Base-by-base conservation (phyloP, 2,888 invertebrate species). In the Chloromyia formosa region DNA sequence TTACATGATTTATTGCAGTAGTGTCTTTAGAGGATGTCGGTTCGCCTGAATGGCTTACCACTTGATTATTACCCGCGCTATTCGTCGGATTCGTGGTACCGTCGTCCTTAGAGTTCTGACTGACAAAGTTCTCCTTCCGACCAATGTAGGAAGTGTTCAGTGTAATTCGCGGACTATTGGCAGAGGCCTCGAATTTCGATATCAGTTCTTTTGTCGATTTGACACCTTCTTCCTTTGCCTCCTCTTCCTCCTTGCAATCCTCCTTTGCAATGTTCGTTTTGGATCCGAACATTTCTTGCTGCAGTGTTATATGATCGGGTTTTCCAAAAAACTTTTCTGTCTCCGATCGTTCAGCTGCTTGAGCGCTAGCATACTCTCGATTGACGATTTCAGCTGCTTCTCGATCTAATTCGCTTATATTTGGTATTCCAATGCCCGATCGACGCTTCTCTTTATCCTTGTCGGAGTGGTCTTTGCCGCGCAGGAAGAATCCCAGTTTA, bases 401-500 rank as follows among this genome's bases (percentile, higher is more conserved):
- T 79, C 91, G 89, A 82, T 94, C 94, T 77, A 94, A 84, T 82
- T 93, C 93, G 81, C 93, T 93, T 78, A 93, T 93, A 82, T 91
- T 93, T 0, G 92, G 91, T 77, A 90, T 87, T 80, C 88, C 88
- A 82, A 92, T 80, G 79, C 88, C 88, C 0, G 89, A 86, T 84
- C 87, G 88, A 73, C 89, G 84, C 81, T 89, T 89, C 58, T 86
- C 87, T 1, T 87, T 83, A 74, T 84, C 77, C 60, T 78, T 80
- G 20, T 77, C 76, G 22, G 76, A 71, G 27, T 77, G 71, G 45
- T 79, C 84, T 73, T 75, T 76, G 7, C 75, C 54, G 10, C 78
- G 64, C 22, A 76, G 20, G 62, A 80, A 78, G 45, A 80, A 75
- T 14, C 77, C 75, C 64, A 78, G 76, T 76, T 78, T 76, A 60